Evolutionary conservation across 2,888 invertebrate species (phyloP), one percentile per base, ranked within the genome.

Genomic region (Chydorus sphaericus): DNA sequence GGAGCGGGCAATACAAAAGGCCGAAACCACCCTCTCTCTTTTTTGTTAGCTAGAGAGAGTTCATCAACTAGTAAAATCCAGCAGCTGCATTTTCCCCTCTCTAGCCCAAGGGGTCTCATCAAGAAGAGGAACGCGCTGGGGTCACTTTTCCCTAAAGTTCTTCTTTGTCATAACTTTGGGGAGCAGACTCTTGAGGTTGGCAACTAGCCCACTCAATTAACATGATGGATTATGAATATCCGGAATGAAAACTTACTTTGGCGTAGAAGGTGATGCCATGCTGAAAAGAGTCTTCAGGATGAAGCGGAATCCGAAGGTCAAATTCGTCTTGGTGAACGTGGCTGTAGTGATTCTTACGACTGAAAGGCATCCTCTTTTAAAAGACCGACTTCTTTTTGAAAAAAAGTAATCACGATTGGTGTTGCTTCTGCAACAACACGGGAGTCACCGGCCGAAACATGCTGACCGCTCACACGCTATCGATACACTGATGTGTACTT

Each of bases 201-300:
- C 44, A 44, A 44, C 39, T 39, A 44, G 28, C 44, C 28, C 44
- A 26, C 44, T 44, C 44, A 14, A 23, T 23, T n/a, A 39, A 39
- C 39, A 39, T 39, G 10, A n/a, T n/a, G n/a, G n/a, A n/a, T n/a
- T n/a, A n/a, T n/a, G n/a, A 30, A 18, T 26, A 20, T 16, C 11
- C 44, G 6, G n/a, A 39, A 39, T 23, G 30, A 10, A 30, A 48
- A 63, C 73, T 75, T 74, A 96, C 96, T 89, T 96, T 96, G 64
- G 92, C 94, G 73, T 91, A 88, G 75, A 96, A 97, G 65, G 85
- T 82, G 71, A 97, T 94, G 65, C 97, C 97, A 70, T 90, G 89
- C 64, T 90, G 85, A 75, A 96, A 97, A 61, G 94, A 94, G 73
- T 94, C 92, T 63, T 97, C 97, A 59, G 92, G 85, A 72, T 96